A percentile compares a stretch with the other conserved stretches of the same genome.
Evolutionary conservation across 2,888 invertebrate species (phyloP).

Genomic region (Selenia dentaria): DNA sequence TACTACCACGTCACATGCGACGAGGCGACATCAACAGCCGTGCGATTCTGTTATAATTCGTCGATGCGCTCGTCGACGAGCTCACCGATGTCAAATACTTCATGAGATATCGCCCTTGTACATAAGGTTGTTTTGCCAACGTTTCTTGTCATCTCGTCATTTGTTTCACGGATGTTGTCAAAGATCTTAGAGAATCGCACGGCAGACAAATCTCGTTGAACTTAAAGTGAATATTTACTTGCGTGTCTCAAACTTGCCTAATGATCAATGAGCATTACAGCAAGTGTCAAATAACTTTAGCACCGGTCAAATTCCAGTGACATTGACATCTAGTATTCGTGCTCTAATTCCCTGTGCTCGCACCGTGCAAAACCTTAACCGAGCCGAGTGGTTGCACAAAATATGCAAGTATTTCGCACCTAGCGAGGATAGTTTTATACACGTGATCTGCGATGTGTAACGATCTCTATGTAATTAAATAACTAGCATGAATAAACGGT

Average conservation of each 20-base stretch:
- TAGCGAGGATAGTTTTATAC: constrained; percentile 16
- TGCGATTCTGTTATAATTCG: too few relatives aligned
- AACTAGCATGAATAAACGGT: not conserved
- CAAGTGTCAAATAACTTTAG: constrained; percentile 14
- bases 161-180: too few relatives aligned
- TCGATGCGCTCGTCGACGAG: too few relatives aligned
- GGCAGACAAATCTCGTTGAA: too few relatives aligned
- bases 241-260: not conserved
- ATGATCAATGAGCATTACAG: constrained; percentile 3
- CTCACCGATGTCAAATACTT: too few relatives aligned
- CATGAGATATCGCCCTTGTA: too few relatives aligned
- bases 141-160: too few relatives aligned
- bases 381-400: constrained; percentile 33
- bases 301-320: constrained; percentile 54
- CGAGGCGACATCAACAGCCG: too few relatives aligned
- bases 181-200: too few relatives aligned
- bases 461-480: constrained; percentile 6
- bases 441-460: constrained; percentile 19
- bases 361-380: constrained; percentile 45
- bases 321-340: constrained; percentile 65
- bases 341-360: constrained; percentile 61
- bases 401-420: constrained; percentile 29
- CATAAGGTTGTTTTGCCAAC: too few relatives aligned
- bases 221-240: too few relatives aligned
- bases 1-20: too few relatives aligned